Evolutionary conservation across 2,888 invertebrate species (phyloP).

Genomic region (Yponomeuta sedellus): DNA sequence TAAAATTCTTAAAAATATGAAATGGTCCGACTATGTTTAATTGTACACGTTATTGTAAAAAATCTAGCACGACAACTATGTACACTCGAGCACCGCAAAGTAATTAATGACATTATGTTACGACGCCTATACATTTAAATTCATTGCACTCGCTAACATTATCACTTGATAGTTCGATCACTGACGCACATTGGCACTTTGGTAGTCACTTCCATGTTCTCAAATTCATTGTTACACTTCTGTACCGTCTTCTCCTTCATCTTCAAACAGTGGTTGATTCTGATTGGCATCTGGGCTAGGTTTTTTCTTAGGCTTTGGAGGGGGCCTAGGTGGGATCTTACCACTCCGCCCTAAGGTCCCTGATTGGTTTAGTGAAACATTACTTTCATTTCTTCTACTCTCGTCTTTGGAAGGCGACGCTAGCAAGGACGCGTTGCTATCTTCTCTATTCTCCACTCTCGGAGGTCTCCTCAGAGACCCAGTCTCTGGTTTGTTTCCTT

Average conservation of each 20-base stretch:
- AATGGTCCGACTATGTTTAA: constrained; percentile 61
- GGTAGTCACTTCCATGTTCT: constrained; percentile 32
- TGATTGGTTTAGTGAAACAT: constrained; percentile 54
- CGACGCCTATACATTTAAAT: neutral
- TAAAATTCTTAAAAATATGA: constrained; percentile 25
- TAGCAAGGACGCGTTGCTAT: constrained; percentile 27
- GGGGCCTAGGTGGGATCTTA: constrained; percentile 89
- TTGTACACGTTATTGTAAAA: constrained; percentile 64
- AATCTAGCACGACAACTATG: constrained; percentile 68
- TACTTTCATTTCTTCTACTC: constrained; percentile 49
- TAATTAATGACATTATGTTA: constrained; percentile 24
- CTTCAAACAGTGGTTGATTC: constrained; percentile 87
- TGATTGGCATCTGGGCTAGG: constrained; percentile 73
- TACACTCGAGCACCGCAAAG: constrained; percentile 73
- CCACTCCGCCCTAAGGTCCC: constrained; percentile 69
- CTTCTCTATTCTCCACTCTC: constrained; percentile 48
- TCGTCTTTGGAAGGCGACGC: constrained; percentile 60
- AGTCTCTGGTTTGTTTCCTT: constrained; percentile 69
- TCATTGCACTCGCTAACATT: constrained; percentile 22
- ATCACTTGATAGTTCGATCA: constrained; percentile 39
- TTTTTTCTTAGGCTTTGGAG: constrained; percentile 89
- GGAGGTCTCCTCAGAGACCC: constrained; percentile 62
- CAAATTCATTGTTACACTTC: constrained; percentile 80
- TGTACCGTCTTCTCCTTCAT: constrained; percentile 92
- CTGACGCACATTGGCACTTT: constrained; percentile 68